These are phyloP conservation scores for Amblyjoppa proteus DNA, from an alignment of 2,888 invertebrate species.

Conservation along the genomic window DNA sequence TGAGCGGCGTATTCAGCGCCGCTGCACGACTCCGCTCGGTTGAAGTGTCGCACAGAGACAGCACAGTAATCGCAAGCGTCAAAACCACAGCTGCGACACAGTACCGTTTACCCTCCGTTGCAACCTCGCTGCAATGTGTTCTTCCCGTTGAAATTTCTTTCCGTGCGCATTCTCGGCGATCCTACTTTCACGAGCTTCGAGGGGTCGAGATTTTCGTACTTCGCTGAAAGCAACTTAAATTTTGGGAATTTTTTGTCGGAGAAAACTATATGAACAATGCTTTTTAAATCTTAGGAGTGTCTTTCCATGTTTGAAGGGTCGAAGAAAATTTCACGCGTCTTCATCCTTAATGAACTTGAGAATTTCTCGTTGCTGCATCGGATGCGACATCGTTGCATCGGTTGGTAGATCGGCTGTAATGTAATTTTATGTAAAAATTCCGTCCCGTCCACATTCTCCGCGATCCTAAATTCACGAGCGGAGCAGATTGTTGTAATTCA, in stretches of 20 bases:
- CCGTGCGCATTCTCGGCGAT: not conserved
- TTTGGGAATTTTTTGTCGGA: no score
- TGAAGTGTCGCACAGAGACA: constrained; percentile 38
- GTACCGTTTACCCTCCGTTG: constrained; percentile 1
- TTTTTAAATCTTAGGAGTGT: no score
- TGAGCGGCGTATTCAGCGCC: constrained; percentile 13
- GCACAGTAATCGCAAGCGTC: constrained; percentile 47
- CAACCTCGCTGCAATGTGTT: not conserved
- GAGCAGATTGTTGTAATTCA: no score
- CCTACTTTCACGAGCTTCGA: not conserved
- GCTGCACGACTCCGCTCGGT: constrained; percentile 3
- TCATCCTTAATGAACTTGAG: not conserved
- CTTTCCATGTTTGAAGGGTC: no score
- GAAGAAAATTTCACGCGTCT: no score
- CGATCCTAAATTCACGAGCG: no score
- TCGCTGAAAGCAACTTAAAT: no score
- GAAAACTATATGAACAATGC: no score
- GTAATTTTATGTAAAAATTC: no score
- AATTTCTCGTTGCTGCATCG: not conserved
- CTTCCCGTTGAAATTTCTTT: not conserved
- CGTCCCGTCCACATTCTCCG: no score
- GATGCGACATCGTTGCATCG: not conserved
- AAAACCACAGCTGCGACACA: constrained; percentile 25
- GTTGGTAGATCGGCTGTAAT: not conserved
- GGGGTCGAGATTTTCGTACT: no score